Evolutionary conservation across 53 echinoderm and acorn worm species (phyloP).

Genomic region (Pentamera pediparva): DNA sequence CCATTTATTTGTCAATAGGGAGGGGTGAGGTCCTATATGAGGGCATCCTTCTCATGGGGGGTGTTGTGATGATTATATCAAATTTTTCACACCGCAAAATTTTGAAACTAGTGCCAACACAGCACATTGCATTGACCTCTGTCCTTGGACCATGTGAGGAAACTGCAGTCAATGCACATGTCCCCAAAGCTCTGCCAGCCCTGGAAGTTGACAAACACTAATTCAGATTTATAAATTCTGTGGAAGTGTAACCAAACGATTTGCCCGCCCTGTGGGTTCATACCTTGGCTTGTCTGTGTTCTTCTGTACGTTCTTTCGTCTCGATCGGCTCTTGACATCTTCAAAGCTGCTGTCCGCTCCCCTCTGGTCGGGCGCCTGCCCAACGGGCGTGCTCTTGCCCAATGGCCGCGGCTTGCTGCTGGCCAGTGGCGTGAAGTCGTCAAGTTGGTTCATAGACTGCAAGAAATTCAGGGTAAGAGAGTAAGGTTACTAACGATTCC

Average conservation of each 20-base stretch:
- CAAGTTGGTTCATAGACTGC: conserved; percentile 47
- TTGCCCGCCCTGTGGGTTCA: neutral
- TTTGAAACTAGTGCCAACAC: no score
- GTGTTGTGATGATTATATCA: no score
- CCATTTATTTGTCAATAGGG: no score
- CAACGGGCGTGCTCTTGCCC: conserved; percentile 25
- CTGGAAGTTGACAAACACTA: neutral
- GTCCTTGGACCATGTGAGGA: no score
- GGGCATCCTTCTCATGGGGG: no score
- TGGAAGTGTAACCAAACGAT: no score
- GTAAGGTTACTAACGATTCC: neutral
- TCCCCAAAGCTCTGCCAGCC: neutral
- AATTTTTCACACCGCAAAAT: no score
- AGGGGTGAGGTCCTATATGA: no score
- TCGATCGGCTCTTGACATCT: conserved; percentile 68
- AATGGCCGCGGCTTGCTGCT: conserved; percentile 29
- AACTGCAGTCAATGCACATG: no score
- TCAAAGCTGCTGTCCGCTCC: conserved; percentile 63
- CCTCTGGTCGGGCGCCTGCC: conserved; percentile 31
- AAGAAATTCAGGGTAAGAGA: neutral
- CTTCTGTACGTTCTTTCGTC: conserved; percentile 24
- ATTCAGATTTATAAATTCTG: neutral
- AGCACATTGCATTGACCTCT: no score
- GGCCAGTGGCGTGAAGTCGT: conserved; percentile 43
- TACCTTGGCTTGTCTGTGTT: conserved; percentile 25